Conservation (phyloP, 2,888 invertebrate species). For the Lathronympha strigana region DNA sequence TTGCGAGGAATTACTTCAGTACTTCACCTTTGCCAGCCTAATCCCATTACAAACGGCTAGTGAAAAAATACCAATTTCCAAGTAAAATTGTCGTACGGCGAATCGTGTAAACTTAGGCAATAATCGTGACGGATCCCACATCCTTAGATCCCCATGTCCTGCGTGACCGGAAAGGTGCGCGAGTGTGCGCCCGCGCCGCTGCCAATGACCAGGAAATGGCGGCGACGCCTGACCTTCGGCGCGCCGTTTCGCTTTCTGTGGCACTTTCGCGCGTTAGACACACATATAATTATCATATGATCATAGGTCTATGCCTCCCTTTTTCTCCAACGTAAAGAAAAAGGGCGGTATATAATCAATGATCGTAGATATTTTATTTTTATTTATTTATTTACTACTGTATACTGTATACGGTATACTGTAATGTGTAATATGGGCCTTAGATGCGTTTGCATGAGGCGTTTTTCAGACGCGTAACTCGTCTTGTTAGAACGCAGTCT, state of each 20-base stretch:
- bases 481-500: not conserved
- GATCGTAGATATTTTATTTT: too few relatives aligned
- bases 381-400: too few relatives aligned
- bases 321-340: too few relatives aligned
- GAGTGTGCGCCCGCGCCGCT: conserved; percentile 23
- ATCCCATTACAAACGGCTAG: not conserved
- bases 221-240: conserved; percentile 37
- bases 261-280: conserved; percentile 34
- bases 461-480: conserved; percentile 1
- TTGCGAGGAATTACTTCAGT: too few relatives aligned
- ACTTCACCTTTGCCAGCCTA: not conserved
- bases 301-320: too few relatives aligned
- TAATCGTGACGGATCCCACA: conserved; percentile 33
- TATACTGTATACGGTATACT: too few relatives aligned
- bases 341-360: too few relatives aligned
- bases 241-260: conserved; percentile 38
- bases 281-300: too few relatives aligned
- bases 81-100: conserved; percentile 25
- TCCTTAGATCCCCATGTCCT: conserved; percentile 32
- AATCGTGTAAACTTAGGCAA: conserved; percentile 35
- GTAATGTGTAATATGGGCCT: too few relatives aligned
- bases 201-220: conserved; percentile 41
- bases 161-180: conserved; percentile 36
- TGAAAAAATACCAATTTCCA: not conserved
- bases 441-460: conserved; percentile 1